Evolutionary conservation across 2,113 vertebrate genomes (phyloP), one percentile per base, ranked within the genome.

Genomic region (Dicerorhinus sumatrensis): DNA sequence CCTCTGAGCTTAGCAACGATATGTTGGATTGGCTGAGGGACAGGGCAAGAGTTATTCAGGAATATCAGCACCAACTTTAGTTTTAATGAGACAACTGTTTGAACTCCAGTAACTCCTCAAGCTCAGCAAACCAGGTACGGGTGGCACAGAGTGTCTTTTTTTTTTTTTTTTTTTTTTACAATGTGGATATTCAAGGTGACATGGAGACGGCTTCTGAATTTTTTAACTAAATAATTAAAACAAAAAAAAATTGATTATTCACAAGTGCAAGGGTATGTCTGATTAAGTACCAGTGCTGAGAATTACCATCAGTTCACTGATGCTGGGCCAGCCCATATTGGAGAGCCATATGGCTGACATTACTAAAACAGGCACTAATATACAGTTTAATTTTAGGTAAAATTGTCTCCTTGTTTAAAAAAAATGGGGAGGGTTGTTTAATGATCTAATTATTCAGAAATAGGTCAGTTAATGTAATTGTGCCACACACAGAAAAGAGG

Each of bases 361-460:
- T 69, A 73, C 27, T 62, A 85, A 76, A 80, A 60, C 42, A 54
- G 72, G 14, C 75, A 69, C 39, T 92, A 82, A 96, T 33, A 60
- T 1, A 89, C 46, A 42, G 36, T 60, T 80, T 92, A 48, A 88
- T 85, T 82, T 83, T 63, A 88, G 29, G 85, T 12, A 84, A 92
- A 97, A 95, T 13, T 27, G 8, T 82, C 60, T 88, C 39, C 39
- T 92, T 72, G 27, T 77, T 96, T 36, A 69, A 84, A 95, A 85
- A 23, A 21, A 62, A 18, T 17, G 39, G 6, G 27, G 9, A 11
- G 63, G 8, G 29, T 56, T 48, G 9, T 77, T 95, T 83, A 89
- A 93, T 42, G 77, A 95, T 79, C 33, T 95, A 86, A 93, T 94
- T 93, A 89, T 86, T 67, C 58, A n/a, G 67, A 70, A 82, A 83